Conservation (phyloP, 2,113 vertebrate genomes). For the Barnardius zonarius region DNA sequence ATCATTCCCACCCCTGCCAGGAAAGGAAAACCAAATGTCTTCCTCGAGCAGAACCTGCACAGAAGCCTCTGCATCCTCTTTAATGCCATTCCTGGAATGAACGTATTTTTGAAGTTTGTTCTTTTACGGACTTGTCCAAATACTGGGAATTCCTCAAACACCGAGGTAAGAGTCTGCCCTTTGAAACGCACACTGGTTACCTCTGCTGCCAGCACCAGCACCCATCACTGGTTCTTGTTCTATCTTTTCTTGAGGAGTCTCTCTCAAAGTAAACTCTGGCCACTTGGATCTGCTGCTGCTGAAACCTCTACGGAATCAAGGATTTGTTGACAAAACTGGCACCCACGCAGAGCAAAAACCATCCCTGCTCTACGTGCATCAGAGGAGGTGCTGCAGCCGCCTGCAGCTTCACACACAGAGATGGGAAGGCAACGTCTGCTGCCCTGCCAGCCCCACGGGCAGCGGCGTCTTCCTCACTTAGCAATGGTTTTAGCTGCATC, state of each 20-base stretch:
- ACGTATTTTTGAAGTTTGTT: neutral
- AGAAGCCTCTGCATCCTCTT: neutral
- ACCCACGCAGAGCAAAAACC: fast-evolving
- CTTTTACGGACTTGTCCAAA: neutral
- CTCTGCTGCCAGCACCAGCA: neutral
- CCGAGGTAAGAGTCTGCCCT: neutral
- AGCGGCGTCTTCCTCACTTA: neutral
- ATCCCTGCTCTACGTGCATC: no score
- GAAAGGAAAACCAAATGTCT: neutral
- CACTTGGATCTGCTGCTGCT: neutral
- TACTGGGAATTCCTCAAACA: neutral
- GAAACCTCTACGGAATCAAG: neutral
- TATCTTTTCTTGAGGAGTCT: neutral
- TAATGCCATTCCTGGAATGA: neutral
- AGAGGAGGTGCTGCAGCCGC: neutral
- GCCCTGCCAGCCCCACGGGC: neutral
- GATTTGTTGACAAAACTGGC: neutral
- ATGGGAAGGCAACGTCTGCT: neutral
- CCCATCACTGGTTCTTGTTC: neutral
- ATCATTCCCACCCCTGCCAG: neutral
- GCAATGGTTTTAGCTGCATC: neutral
- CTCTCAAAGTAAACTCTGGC: neutral
- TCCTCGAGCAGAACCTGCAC: neutral
- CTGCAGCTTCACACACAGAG: neutral
- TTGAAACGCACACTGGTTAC: neutral